Evolutionary conservation across 2,797 vertebrate genomes (phyloP), one percentile per base, ranked within the genome.

Genomic region (Masticophis lateralis): DNA sequence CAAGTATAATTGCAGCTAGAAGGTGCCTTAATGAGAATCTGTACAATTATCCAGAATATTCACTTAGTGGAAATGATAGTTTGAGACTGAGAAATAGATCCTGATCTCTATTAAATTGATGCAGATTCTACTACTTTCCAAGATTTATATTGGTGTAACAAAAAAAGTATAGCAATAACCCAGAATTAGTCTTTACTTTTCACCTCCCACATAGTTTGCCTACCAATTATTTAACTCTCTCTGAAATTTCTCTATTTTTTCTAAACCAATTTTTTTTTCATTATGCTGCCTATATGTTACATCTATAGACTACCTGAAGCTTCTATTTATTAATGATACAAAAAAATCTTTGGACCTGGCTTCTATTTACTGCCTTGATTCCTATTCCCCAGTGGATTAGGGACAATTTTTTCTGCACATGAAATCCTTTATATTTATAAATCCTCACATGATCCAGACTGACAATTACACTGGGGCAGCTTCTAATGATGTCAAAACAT

Each of bases 21-120:
- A 96, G 94, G 92, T 0, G 2, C 91, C 79, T 94, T 94, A 87
- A 94, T 87, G 69, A 55, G 90, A 95, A 95, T 95, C 93, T 92
- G 89, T 89, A 94, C 16, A 95, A 96, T 93, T 94, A 51, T 95
- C n/a, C 3, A 2, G 57, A 74, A 92, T 95, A 94, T 94, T 95
- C 95, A 93, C 95, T 94, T 94, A 86, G 90, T 47, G 87, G 94
- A 95, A 96, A 66, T 92, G 94, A 94, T 91, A 95, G 94, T 91
- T 86, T 16, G 83, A 93, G 95, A 94, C 55, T 91, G 93, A 96
- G 87, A 56, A 95, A 89, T 57, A 63, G 79, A 94, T 86, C 93
- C 94, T 94, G 87, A 90, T 94, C 90, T 57, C 55, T 28, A 37
- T 88, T 95, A 94, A 90, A 5, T 90, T 94, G 69, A 83, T 94